Percentiles rank a stretch among this genome's conserved stretches.
Evolutionary conservation across 1,140 invertebrate species (phyloP).

Genomic region (Neotoxoptera formosana): DNA sequence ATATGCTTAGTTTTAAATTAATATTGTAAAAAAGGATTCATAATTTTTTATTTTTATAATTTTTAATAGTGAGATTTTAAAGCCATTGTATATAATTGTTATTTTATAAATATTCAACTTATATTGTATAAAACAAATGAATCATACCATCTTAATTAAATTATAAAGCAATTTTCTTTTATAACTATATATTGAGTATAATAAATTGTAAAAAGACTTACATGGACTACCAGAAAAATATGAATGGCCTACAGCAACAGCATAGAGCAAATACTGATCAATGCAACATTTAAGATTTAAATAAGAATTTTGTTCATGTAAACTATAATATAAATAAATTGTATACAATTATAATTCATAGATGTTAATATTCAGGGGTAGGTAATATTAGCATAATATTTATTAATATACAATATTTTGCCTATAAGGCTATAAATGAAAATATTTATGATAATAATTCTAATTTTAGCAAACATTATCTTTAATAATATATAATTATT

Average conservation of each 20-base stretch:
- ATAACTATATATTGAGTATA: neutral
- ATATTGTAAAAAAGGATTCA: neutral
- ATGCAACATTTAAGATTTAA: neutral
- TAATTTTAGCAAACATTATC: neutral
- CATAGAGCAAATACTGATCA: neutral
- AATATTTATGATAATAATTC: neutral
- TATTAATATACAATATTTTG: neutral
- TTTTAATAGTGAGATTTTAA: neutral
- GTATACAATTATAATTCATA: neutral
- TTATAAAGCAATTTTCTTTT: neutral
- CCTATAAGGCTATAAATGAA: neutral
- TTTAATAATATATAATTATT: neutral
- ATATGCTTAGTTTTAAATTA: neutral
- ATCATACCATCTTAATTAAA: neutral
- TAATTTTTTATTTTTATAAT: neutral
- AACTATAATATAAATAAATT: neutral
- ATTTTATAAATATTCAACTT: neutral
- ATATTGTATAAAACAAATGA: neutral
- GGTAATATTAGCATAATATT: neutral
- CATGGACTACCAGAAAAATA: neutral
- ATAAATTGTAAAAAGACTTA: neutral
- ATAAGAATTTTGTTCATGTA: neutral
- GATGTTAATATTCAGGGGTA: neutral
- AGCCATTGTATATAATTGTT: neutral
- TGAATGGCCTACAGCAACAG: neutral